A percentile compares a stretch with the other conserved stretches of the same genome.
Evolutionary conservation across 1,140 invertebrate species (phyloP).

Genomic region (Polyergus mexicanus): DNA sequence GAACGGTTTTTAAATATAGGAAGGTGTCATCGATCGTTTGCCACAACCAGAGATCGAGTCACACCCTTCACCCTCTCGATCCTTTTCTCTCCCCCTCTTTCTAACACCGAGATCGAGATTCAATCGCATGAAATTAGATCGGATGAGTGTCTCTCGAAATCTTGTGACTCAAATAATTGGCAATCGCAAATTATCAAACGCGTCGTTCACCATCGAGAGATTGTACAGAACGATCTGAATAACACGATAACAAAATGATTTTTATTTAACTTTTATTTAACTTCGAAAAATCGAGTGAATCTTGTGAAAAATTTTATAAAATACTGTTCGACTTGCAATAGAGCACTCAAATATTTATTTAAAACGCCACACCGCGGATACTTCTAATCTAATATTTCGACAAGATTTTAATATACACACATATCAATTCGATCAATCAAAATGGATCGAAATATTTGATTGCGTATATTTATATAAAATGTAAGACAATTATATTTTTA

Average conservation of each 20-base stretch:
- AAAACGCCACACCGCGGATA: background rate
- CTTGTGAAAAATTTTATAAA: background rate
- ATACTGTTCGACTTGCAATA: background rate
- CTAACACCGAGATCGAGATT: conserved; percentile 38
- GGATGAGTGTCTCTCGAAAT: conserved; percentile 9
- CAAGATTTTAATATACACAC: background rate
- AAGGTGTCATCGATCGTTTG: conserved; percentile 73
- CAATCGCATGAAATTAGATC: conserved; percentile 54
- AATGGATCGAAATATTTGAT: background rate
- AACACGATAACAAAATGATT: background rate
- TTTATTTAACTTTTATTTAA: conserved; percentile 39
- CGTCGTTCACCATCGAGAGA: background rate
- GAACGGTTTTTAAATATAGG: conserved; percentile 74
- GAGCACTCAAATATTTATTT: background rate
- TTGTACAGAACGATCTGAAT: conserved; percentile 18
- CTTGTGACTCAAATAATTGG: conserved; percentile 17
- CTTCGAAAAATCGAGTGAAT: background rate
- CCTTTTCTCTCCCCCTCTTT: background rate
- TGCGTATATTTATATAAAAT: background rate
- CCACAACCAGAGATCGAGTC: conserved; percentile 67
- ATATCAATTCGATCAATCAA: background rate
- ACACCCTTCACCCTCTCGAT: background rate
- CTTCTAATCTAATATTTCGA: background rate
- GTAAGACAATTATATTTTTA: background rate
- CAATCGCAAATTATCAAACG: conserved; percentile 26